Evolutionary conservation across 2,113 vertebrate species (phyloP).

Genomic region (Eolophus roseicapilla): DNA sequence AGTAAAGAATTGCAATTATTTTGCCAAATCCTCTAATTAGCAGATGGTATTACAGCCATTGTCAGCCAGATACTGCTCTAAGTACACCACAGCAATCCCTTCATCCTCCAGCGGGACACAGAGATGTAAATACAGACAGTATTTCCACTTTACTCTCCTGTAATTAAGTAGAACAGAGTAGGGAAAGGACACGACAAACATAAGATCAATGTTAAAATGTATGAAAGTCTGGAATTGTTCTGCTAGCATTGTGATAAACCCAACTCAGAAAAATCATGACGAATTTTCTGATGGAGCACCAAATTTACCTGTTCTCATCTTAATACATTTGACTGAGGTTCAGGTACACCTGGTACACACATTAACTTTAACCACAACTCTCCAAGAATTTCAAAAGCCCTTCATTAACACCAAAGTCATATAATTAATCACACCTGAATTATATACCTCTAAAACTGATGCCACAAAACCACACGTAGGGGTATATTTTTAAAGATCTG

Average conservation of each 20-base stretch:
- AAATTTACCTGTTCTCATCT: not conserved
- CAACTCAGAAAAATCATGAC: not conserved
- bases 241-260: not conserved
- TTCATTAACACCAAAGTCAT: not conserved
- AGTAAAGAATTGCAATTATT: constrained; percentile 18
- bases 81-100: not conserved
- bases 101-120: not conserved
- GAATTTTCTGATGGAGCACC: not conserved
- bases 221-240: not conserved
- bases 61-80: not conserved
- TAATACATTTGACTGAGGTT: not conserved
- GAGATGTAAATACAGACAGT: not conserved
- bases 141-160: not conserved
- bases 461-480: not conserved
- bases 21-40: constrained; percentile 24
- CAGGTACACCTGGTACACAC: not conserved
- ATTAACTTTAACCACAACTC: not conserved
- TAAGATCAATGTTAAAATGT: not conserved
- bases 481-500: not conserved
- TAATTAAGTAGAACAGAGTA: not conserved
- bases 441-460: not conserved
- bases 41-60: not conserved
- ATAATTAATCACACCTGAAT: not conserved
- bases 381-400: not conserved
- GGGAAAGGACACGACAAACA: not conserved